Conservation (phyloP, 2,888 invertebrate genomes). For the Stenolophus ochropezus region DNA sequence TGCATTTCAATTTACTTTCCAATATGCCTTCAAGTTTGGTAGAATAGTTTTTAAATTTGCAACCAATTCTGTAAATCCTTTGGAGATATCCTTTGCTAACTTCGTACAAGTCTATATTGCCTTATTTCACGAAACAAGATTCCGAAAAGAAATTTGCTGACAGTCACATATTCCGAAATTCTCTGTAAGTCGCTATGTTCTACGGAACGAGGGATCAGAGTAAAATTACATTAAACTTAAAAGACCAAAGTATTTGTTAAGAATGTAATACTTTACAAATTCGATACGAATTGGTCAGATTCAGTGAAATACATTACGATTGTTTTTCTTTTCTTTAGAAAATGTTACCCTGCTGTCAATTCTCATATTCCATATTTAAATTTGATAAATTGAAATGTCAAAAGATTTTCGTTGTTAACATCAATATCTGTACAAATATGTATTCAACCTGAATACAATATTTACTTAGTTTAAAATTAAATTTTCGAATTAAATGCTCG, state of each 20-base stretch:
- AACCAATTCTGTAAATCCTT: not conserved
- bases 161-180: not conserved
- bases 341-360: no score
- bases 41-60: not conserved
- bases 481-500: not conserved
- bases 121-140: slow-evolving; percentile 5
- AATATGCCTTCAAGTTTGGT: not conserved
- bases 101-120: not conserved
- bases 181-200: not conserved
- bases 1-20: not conserved
- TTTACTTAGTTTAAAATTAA: not conserved
- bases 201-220: not conserved
- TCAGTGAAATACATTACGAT: no score
- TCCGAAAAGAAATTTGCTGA: not conserved
- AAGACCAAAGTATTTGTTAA: not conserved
- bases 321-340: no score
- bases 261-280: not conserved
- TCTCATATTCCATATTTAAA: no score
- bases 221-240: not conserved
- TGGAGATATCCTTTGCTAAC: not conserved
- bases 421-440: no score
- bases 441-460: no score
- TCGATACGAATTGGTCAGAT: no score
- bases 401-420: no score
- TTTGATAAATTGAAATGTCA: no score